Base-by-base conservation (phyloP, 2,797 vertebrate genomes). In the Rhincodon typus region DNA sequence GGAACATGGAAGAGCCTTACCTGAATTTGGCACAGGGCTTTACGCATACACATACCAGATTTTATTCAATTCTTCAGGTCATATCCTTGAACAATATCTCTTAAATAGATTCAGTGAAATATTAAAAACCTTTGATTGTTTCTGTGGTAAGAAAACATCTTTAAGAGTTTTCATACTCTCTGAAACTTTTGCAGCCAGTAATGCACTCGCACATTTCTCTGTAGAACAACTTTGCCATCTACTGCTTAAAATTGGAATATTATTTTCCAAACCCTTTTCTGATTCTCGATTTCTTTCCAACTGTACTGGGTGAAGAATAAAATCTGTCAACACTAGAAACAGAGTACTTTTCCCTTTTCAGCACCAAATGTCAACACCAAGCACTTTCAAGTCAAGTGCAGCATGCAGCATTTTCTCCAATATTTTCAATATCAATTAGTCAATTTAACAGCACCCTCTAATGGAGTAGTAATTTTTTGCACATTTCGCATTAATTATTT, bases 191-290 rank as follows among this genome's bases (percentile, higher is more conserved):
- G 38, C 42, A 84, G 82, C 42, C 82, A 25, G 21, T 84, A 7
- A 84, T 84, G 42, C 79, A 84, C 23, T 84, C 23, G 79, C 38
- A 23, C 4, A 7, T 42, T 46, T 6, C 38, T 84, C 82, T 0
- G 23, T 94, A 66, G n/a, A 69, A n/a, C 91, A 94, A 94, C 23
- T 94, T 69, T 69, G 91, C 66, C 91, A 67, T 27, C 91, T 94
- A 70, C 91, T 67, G 91, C 21, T 13, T 25, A 12, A 69, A 25
- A 94, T 94, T 42, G 46, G 19, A 46, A 67, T 57, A 84, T 46
- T 23, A 2, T 84, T 46, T 84, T 42, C 21, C 82, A 46, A 42
- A 46, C 7, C 1, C 25, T 84, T 84, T 84, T 25, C 38, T 84
- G 38, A 42, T 84, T 84, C 82, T 25, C 25, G 21, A 46, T n/a